These are phyloP conservation scores for Melinaea menophilus DNA, from an alignment of 2,888 invertebrate species.

Conservation along the genomic window DNA sequence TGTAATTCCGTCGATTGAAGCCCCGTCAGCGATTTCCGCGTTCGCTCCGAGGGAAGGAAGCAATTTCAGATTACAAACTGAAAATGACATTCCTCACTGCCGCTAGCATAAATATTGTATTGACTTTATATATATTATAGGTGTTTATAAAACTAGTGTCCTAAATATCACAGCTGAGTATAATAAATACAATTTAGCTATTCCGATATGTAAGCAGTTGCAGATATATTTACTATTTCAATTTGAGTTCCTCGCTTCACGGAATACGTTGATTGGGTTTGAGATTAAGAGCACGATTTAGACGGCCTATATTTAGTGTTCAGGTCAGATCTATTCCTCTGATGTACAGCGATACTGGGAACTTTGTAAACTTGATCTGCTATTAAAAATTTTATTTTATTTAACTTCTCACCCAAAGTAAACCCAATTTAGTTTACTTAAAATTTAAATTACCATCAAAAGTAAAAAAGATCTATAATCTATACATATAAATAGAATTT, in stretches of 20 bases:
- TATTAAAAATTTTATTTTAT: no score
- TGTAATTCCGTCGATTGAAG: slow-evolving; percentile 54
- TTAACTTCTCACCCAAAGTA: no score
- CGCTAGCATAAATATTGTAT: slow-evolving; percentile 5
- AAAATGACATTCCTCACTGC: slow-evolving; percentile 44
- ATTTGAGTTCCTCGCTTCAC: slow-evolving; percentile 32
- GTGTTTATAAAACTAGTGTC: neutral
- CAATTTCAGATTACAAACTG: slow-evolving; percentile 61
- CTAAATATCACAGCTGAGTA: neutral
- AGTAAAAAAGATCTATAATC: no score
- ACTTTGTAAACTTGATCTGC: slow-evolving; percentile 40
- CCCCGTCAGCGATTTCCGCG: slow-evolving; percentile 68
- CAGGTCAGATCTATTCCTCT: slow-evolving; percentile 48
- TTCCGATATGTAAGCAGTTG: slow-evolving; percentile 13
- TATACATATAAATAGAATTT: no score
- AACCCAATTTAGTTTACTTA: no score
- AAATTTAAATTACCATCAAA: no score
- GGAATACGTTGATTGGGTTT: slow-evolving; percentile 48
- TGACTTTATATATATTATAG: neutral
- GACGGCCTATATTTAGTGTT: slow-evolving; percentile 44
- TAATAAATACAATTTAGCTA: slow-evolving; percentile 18
- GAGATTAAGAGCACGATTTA: slow-evolving; percentile 40
- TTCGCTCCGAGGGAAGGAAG: slow-evolving; percentile 66
- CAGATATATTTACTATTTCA: slow-evolving; percentile 24
- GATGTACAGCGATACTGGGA: slow-evolving; percentile 33